phyloP scores from a whole-genome alignment of 2,797 vertebrate genomes.

The Mareca strepera region DNA sequence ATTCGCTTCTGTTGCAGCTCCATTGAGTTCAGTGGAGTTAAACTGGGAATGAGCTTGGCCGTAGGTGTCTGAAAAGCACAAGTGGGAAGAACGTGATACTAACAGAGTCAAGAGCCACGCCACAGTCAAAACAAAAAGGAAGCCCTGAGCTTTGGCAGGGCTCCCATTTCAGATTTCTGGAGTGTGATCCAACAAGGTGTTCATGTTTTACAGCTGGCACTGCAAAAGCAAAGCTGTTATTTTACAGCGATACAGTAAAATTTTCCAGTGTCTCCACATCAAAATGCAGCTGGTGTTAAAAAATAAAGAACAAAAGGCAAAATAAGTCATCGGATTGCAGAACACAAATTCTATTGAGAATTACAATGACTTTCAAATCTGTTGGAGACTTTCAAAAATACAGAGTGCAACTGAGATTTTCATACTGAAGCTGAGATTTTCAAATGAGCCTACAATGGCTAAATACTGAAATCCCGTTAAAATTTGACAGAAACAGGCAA shows the following conservation, averaged over 20 bases:
- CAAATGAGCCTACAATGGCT: neutral
- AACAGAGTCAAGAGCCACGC: conserved; percentile 44
- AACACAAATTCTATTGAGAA: neutral
- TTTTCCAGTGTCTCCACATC: neutral
- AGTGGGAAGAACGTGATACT: conserved; percentile 51
- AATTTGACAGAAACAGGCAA: neutral
- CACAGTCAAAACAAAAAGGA: conserved; percentile 40
- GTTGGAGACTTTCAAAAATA: neutral
- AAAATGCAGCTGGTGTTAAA: neutral
- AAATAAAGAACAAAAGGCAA: neutral
- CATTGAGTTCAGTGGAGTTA: neutral
- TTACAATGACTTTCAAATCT: neutral
- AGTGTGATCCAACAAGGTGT: conserved; percentile 42
- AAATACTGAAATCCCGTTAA: neutral
- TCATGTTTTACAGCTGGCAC: conserved; percentile 26
- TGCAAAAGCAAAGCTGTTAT: conserved; percentile 34
- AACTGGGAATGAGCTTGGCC: neutral
- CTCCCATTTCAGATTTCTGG: conserved; percentile 43
- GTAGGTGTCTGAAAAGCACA: conserved; percentile 33
- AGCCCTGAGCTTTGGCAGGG: conserved; percentile 33
- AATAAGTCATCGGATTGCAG: neutral
- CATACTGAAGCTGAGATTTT: neutral
- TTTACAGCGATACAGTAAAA: neutral
- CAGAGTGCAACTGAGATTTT: neutral
- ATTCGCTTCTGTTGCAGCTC: conserved; percentile 28